Base-by-base conservation (phyloP, 2,888 invertebrate genomes). In the Scaptomyza reducta region DNA sequence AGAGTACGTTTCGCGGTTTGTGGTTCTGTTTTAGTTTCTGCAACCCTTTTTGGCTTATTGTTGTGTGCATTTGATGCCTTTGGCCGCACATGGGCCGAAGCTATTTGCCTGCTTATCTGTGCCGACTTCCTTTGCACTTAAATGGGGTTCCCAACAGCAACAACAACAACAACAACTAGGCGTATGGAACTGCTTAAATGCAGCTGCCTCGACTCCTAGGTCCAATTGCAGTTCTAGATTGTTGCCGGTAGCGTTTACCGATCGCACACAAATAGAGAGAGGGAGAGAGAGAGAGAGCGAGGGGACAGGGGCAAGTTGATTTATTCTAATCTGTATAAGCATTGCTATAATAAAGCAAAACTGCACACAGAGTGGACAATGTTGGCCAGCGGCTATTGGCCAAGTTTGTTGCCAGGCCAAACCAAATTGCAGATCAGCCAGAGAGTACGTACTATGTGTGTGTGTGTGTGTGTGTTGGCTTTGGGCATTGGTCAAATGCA, bases 261-360 rank as follows among this genome's bases (percentile, higher is more conserved):
- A 80, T 71, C 85, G 61, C 76, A 57, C 68, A 65, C 50, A 31
- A 31, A 22, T 0, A 22, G 13, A n/a, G 5, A 25, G 25, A 44
- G 5, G 13, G 22, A 44, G 44, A 25, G 27, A 4, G 14, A 6
- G 11, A 29, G 3, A 14, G 18, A 18, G 53, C 9, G 49, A 47
- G n/a, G 22, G 22, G 22, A 22, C 22, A 14, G 65, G 75, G 58
- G 50, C 73, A 79, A 79, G 77, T 88, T 84, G 84, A 84, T 84
- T 84, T 84, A 84, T 84, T 84, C 84, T 84, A 84, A 84, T 84
- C 84, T 84, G 88, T 86, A 88, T 86, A 88, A 84, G 88, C 84
- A 74, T 74, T 79, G 87, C 84, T 75, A 83, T 88, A 88, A 84
- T 84, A 84, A 84, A 84, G 88, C 88, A 84, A 88, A 84, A 81